Base-by-base conservation (phyloP, 2,797 vertebrate species). In the Limosa lapponica region DNA sequence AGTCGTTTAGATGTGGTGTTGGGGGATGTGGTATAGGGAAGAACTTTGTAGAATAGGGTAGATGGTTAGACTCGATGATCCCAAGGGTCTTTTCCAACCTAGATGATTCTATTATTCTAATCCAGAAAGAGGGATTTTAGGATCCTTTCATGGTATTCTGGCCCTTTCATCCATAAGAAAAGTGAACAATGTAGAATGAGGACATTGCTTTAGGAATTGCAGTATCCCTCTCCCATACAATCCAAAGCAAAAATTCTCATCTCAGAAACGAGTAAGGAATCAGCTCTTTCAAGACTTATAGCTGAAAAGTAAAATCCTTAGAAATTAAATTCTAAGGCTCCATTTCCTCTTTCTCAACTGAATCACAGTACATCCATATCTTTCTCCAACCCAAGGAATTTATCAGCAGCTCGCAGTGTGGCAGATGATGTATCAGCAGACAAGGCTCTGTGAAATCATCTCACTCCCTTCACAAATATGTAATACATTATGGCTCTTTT, bases 191-290 rank as follows among this genome's bases (percentile, higher is more conserved):
- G 20, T 27, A 13, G 17, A 91, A 58, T 10, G 8, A 66, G 4
- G 10, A 37, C 51, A 65, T 85, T 30, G 3, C 15, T 20, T 34
- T 22, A 44, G 3, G 37, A 24, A 11, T 25, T 34, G 14, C 0
- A 1, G 2, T 3, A 10, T 36, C 13, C 11, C 16, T 62, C 11
- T 20, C 8, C 2, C 3, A 3, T 0, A 0, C 0, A 2, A 74
- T 30, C 14, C 11, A n/a, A 19, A 59, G 6, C 8, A 71, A 85
- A 87, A 77, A 11, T 10, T 84, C 11, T 67, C 6, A 48, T 66
- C 11, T 77, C 30, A 54, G 14, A 61, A 83, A 28, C 2, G 6
- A 37, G 22, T n/a, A 51, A 57, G 18, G 18, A 84, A 44, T 14
- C 16, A 43, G 3, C 7, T 54, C n/a, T 91, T 52, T 58, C 23